Percentiles rank a stretch among this genome's conserved stretches.
Evolutionary conservation across 2,797 vertebrate genomes (phyloP).

Genomic region (Syndactyla subalaris): DNA sequence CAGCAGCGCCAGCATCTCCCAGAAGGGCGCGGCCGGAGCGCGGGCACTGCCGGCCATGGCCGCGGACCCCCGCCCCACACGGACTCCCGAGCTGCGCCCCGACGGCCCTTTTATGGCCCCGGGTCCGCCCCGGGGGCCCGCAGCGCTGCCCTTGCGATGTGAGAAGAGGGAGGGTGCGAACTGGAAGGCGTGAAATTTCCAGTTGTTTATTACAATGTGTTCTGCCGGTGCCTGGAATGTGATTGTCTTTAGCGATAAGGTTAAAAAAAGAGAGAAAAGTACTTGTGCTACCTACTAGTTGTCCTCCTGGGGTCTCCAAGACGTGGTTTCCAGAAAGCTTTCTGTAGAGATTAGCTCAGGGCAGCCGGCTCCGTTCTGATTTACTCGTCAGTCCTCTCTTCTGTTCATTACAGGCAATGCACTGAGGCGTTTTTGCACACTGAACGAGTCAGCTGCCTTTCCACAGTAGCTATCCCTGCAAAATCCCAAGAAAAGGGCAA

Average conservation of each 20-base stretch:
- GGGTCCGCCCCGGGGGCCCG: fast-evolving
- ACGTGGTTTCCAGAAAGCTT: neutral
- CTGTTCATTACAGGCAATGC: neutral
- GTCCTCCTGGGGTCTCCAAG: neutral
- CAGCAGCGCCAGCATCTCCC: slow-evolving; percentile 35
- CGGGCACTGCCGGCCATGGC: fast-evolving
- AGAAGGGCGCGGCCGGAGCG: neutral
- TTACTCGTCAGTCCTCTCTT: neutral
- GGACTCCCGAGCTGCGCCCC: fast-evolving
- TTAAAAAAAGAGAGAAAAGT: neutral
- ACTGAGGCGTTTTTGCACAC: fast-evolving
- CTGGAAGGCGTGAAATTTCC: fast-evolving
- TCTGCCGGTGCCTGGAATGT: fast-evolving
- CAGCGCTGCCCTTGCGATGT: neutral
- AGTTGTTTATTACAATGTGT: fast-evolving
- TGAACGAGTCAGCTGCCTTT: neutral
- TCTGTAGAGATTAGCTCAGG: neutral
- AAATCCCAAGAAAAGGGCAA: neutral
- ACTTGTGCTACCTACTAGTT: neutral
- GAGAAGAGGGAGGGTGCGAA: no score
- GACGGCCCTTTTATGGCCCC: fast-evolving
- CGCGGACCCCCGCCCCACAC: fast-evolving
- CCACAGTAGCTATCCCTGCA: neutral
- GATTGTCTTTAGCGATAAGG: neutral
- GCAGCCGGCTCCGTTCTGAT: neutral